Base-by-base conservation (phyloP, 2,888 invertebrate genomes). In the Eupithecia subumbrata region DNA sequence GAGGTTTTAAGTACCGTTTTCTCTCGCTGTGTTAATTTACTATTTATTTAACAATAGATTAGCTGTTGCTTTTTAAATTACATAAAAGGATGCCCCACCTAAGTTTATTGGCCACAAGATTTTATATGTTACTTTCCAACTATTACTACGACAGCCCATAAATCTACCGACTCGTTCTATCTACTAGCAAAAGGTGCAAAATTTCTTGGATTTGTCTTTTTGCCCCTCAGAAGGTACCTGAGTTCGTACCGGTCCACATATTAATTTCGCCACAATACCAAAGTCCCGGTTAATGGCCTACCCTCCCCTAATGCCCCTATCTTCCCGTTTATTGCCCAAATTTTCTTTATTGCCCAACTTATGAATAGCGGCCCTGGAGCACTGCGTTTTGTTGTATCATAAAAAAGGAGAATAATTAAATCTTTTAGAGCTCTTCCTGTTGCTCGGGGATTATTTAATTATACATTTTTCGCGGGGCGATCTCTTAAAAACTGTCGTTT, bases 291-390 rank as follows among this genome's bases (percentile, higher is more conserved):
- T 88, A 89, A 88, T 83, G 84, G 82, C 82, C 74, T 80, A 73
- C 77, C 82, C 84, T 82, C 84, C 83, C 79, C 78, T 79, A 79
- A 81, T 78, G 82, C 82, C 83, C 83, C 82, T 86, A 85, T 87
- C 86, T 86, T 82, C 80, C 81, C 82, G 82, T 88, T 89, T 88
- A 89, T 87, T 83, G 85, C 87, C 81, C 79, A 86, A 89, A 89
- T 88, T 88, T 88, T 88, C 89, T 88, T 89, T 88, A 89, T 87
- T 87, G 83, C 86, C 81, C 82, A 88, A 88, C 87, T 88, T 88
- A 86, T 87, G 87, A 88, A 87, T 87, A 85, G 80, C 81, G 76
- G 77, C 75, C 73, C 74, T 75, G 76, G 74, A 71, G 78, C 76
- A 75, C 76, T 78, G 77, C 82, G 80, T 80, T 82, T 79, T 82